Conservation (phyloP, 2,797 vertebrate genomes). For the Malacoctenus gilli region DNA sequence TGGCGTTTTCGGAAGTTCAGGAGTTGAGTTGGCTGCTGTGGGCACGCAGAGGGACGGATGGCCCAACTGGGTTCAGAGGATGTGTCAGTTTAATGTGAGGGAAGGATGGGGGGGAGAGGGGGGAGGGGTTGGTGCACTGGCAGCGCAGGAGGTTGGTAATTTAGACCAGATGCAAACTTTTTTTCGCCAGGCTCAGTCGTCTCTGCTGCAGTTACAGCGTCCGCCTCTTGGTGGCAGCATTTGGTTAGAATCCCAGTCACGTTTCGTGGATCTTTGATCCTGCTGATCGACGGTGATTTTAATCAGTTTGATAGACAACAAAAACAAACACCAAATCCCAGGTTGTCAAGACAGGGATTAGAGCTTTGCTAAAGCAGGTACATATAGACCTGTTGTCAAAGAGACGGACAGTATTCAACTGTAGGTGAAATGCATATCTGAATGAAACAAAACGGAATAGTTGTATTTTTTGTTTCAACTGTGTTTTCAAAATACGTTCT, state of each 20-base stretch:
- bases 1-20: slow-evolving; percentile 74
- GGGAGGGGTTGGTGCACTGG: slow-evolving; percentile 80
- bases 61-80: slow-evolving; percentile 54
- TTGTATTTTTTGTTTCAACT: no score
- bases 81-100: slow-evolving; percentile 66
- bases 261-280: neutral
- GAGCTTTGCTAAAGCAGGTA: no score
- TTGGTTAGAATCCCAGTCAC: slow-evolving; percentile 44
- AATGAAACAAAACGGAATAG: no score
- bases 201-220: slow-evolving; percentile 31
- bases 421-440: no score
- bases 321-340: no score
- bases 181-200: slow-evolving; percentile 24
- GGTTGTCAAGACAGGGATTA: no score
- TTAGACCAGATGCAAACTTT: slow-evolving; percentile 83
- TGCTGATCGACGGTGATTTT: neutral
- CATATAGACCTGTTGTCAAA: no score
- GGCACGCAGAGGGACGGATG: slow-evolving; percentile 40
- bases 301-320: slow-evolving; percentile 1
- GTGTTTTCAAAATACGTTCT: no score
- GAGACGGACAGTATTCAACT: no score
- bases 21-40: slow-evolving; percentile 65
- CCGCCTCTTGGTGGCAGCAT: slow-evolving; percentile 77
- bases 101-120: slow-evolving; percentile 71
- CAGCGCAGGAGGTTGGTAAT: slow-evolving; percentile 80